These are phyloP conservation scores for Zaprionus bogoriensis DNA, from an alignment of 2,888 invertebrate genomes.

Conservation along the genomic window DNA sequence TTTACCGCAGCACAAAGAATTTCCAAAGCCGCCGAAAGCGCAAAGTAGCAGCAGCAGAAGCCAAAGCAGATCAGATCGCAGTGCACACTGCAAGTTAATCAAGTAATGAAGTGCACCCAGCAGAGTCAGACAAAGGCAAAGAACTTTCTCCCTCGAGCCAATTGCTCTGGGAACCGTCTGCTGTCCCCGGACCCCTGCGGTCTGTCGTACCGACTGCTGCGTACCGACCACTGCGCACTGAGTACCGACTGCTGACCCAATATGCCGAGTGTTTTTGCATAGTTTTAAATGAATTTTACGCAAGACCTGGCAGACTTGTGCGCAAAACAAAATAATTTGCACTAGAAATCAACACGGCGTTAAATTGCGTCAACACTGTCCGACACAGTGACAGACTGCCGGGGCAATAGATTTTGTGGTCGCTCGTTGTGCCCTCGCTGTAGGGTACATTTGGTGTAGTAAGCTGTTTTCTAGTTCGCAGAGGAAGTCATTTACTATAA, in stretches of 20 bases:
- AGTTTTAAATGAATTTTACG: slow-evolving; percentile 73
- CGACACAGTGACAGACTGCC: slow-evolving; percentile 2
- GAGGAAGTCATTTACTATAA: too few species aligned
- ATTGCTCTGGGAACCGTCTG: slow-evolving; percentile 32
- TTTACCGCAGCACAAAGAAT: slow-evolving; percentile 49
- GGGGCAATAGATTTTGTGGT: slow-evolving; percentile 35
- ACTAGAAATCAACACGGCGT: slow-evolving; percentile 58
- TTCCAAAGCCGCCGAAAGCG: slow-evolving; percentile 34
- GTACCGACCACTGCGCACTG: slow-evolving; percentile 16
- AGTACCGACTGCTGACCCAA: slow-evolving; percentile 66
- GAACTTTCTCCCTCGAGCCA: slow-evolving; percentile 63
- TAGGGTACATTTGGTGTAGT: slow-evolving; percentile 6
- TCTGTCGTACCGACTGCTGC: too few species aligned
- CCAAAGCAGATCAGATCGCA: slow-evolving; percentile 14
- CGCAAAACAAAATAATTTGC: slow-evolving; percentile 66
- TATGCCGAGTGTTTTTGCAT: slow-evolving; percentile 71
- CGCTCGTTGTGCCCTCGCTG: slow-evolving; percentile 5
- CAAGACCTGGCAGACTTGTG: slow-evolving; percentile 35
- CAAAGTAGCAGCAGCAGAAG: slow-evolving; percentile 7
- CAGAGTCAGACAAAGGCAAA: slow-evolving; percentile 59
- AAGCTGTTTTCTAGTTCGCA: too few species aligned
- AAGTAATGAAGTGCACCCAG: slow-evolving; percentile 71
- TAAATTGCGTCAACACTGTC: slow-evolving; percentile 72
- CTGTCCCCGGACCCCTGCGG: too few species aligned
- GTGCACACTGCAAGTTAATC: slow-evolving; percentile 63